Conservation (phyloP, 1,140 invertebrate genomes). For the Popillia japonica region DNA sequence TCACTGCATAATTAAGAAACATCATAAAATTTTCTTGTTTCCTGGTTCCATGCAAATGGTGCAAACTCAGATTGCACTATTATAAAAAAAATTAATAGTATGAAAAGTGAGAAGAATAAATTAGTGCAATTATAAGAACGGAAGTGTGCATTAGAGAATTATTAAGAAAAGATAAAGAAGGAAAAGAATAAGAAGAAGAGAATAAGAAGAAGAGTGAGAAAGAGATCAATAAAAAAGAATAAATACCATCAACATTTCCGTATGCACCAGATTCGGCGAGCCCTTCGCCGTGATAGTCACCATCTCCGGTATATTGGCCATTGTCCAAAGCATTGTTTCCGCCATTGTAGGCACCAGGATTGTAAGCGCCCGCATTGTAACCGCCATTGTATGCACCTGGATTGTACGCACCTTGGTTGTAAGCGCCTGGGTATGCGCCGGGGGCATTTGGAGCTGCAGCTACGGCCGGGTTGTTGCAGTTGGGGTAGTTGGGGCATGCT, state of each 20-base stretch:
- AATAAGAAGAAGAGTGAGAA: conserved; percentile 2
- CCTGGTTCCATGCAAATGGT: not conserved
- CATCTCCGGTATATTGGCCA: conserved; percentile 59
- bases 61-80: not conserved
- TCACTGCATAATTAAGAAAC: too few species aligned
- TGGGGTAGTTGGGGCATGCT: conserved; percentile 61
- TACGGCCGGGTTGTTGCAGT: conserved; percentile 59
- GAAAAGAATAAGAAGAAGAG: conserved; percentile 35
- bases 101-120: not conserved
- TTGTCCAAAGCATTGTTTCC: conserved; percentile 53
- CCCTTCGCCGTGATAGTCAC: conserved; percentile 63
- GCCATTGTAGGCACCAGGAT: conserved; percentile 34
- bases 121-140: not conserved
- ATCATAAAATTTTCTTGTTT: not conserved
- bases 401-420: conserved; percentile 33
- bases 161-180: not conserved
- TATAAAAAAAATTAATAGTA: not conserved
- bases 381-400: conserved; percentile 38
- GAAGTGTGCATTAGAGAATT: not conserved
- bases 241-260: conserved; percentile 49
- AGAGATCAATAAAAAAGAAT: conserved; percentile 48
- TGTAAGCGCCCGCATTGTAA: conserved; percentile 40
- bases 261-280: conserved; percentile 61
- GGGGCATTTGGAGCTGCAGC: conserved; percentile 52
- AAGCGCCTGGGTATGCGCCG: conserved; percentile 44